Evolutionary conservation across 2,113 vertebrate species (phyloP), one percentile per base, ranked within the genome.

Genomic region (Rattus rattus): DNA sequence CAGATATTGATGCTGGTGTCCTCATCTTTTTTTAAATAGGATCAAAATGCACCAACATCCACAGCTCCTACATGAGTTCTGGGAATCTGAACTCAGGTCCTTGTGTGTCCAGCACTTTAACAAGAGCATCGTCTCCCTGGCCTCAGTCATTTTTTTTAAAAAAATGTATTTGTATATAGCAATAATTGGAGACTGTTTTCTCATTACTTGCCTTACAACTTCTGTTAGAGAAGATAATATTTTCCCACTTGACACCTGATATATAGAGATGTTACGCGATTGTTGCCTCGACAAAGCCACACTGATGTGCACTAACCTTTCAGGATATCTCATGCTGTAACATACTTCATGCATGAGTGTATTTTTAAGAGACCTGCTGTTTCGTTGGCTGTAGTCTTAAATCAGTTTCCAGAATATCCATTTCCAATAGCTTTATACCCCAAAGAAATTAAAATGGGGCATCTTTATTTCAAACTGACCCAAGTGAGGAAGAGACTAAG

Each of bases 381-480:
- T 98, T 97, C 97, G 94, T 97, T 98, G 73, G 91, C 84, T 97
- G 94, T 96, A 97, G 98, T 97, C 98, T 98, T 97, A 98, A 95
- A 97, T 28, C 30, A 77, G 5, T 79, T 93, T 98, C 98, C 97
- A 95, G 88, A 98, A 90, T 97, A 98, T 98, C 98, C 94, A 97
- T 98, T 98, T 97, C 98, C 97, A 79, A 92, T 97, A 98, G 97
- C 87, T 97, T 96, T 97, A 96, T 88, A 95, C 97, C 96, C 97
- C 97, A 98, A 98, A 98, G 97, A 97, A 97, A 95, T 97, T 97
- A 98, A 98, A 98, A 98, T n/a, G 49, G 77, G 98, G 88, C 69
- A 96, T 98, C 96, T 98, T 97, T 96, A 95, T 97, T 98, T 97
- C 92, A 98, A 98, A 1, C 9, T 97, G 97, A 67, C 97, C 97